Evolutionary conservation across 2,113 vertebrate species (phyloP), one percentile per base, ranked within the genome.

Genomic region (Noturus placidus): DNA sequence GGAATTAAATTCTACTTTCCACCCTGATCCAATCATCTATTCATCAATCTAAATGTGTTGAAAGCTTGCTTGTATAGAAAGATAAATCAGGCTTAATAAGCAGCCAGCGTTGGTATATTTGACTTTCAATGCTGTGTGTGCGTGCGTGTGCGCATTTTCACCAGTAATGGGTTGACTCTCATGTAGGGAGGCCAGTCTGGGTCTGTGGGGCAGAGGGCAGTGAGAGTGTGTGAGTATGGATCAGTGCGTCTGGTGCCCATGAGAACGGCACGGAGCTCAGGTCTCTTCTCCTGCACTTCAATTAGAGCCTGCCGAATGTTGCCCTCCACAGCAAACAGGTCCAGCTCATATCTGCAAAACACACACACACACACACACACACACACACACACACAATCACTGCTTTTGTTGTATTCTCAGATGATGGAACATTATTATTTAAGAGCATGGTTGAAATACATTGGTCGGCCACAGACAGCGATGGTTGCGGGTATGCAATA

Each of bases 161-260:
- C 98, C 93, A 99, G 94, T 88, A 99, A 90, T 0, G 97, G 97
- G 93, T 97, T 99, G 89, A 99, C 93, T 25, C 98, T 94, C 97
- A 98, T 97, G 93, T 97, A 98, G 0, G 89, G 78, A 0, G 98
- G 98, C 98, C 98, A 99, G 91, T 92, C 95, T 0, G 97, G 95
- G 92, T 99, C 98, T 0, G 98, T 99, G 86, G 92, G 89, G 85
- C 96, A 97, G 94, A 97, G 94, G 27, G 96, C 90, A 0, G 92
- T 92, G 65, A 99, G 96, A 0, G 95, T 96, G 83, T 94, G 59
- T 0, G 98, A 99, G 91, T 98, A 99, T 8, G 98, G 98, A 92
- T 99, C 98, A 0, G 95, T 98, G 17, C 95, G 95, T 11, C 98
- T 95, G 0, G 98, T 99, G 0, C 98, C 98, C 98, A 99, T 99